phyloP scores from a whole-genome alignment of 2,113 vertebrate species.

The Phocoena sinus region DNA sequence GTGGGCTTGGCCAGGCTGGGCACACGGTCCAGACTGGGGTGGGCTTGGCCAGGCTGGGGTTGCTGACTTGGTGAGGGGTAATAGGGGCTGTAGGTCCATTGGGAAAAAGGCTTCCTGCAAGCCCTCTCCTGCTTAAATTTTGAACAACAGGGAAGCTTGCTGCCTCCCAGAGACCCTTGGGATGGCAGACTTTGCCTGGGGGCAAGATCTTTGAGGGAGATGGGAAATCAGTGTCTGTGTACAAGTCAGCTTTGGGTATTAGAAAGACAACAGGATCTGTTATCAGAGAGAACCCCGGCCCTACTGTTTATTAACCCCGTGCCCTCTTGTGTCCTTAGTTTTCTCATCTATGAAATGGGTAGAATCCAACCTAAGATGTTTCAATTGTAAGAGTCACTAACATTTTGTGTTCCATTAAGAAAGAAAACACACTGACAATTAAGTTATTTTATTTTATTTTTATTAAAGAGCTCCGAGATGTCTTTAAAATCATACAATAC shows the following conservation, averaged over 20 bases:
- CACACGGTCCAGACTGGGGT: neutral
- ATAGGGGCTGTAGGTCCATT: neutral
- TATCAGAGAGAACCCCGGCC: neutral
- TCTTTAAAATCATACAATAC: neutral
- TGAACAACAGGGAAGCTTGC: neutral
- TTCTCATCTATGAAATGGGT: neutral
- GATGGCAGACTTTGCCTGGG: neutral
- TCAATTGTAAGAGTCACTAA: neutral
- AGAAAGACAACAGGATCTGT: neutral
- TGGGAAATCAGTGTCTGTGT: neutral
- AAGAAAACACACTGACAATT: neutral
- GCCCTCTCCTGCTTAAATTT: neutral
- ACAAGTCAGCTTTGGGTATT: neutral
- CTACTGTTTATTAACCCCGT: neutral
- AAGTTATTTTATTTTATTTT: neutral
- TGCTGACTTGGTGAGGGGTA: neutral
- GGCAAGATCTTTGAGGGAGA: neutral
- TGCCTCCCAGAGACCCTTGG: neutral
- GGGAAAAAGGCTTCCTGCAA: neutral
- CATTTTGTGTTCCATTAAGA: neutral
- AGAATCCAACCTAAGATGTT: neutral
- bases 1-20: neutral
- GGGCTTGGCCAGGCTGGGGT: neutral
- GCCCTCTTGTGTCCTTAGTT: neutral
- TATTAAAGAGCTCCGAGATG: neutral